Evolutionary conservation across 2,888 invertebrate species (phyloP).

Genomic region (Diabrotica balteata): DNA sequence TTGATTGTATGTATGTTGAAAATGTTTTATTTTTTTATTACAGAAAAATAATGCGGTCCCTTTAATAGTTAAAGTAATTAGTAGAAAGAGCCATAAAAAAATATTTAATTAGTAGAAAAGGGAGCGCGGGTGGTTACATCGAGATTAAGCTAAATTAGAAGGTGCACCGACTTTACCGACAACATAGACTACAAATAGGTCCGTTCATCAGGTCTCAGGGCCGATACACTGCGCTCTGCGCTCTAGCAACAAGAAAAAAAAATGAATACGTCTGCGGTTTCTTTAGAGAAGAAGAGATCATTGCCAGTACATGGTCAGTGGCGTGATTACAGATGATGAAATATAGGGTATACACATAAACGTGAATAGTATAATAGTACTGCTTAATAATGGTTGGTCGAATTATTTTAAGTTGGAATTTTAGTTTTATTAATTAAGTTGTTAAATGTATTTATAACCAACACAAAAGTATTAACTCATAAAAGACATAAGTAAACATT

Average conservation of each 20-base stretch:
- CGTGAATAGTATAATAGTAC: too few relatives aligned
- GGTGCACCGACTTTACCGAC: slow-evolving; percentile 22
- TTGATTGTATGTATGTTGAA: too few relatives aligned
- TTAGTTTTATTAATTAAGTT: too few relatives aligned
- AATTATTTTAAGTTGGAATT: too few relatives aligned
- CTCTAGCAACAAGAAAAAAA: background rate
- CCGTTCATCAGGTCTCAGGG: slow-evolving; percentile 29
- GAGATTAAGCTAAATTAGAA: slow-evolving; percentile 26
- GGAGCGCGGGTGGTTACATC: slow-evolving; percentile 3
- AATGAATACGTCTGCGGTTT: slow-evolving; percentile 24
- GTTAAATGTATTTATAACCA: too few relatives aligned
- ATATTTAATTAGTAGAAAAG: background rate
- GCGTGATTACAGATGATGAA: background rate
- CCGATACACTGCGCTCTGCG: slow-evolving; percentile 1
- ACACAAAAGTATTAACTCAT: too few relatives aligned
- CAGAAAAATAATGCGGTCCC: too few relatives aligned
- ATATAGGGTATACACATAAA: too few relatives aligned
- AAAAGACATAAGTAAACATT: too few relatives aligned
- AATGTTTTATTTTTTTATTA: too few relatives aligned
- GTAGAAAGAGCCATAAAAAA: background rate
- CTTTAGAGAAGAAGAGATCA: slow-evolving; percentile 18
- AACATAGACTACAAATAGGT: slow-evolving; percentile 26
- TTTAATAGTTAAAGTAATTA: background rate
- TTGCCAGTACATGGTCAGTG: slow-evolving; percentile 15
- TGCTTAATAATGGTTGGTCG: too few relatives aligned